Conservation (phyloP, 1,140 invertebrate species). For the Philotrypesis tridentata region DNA sequence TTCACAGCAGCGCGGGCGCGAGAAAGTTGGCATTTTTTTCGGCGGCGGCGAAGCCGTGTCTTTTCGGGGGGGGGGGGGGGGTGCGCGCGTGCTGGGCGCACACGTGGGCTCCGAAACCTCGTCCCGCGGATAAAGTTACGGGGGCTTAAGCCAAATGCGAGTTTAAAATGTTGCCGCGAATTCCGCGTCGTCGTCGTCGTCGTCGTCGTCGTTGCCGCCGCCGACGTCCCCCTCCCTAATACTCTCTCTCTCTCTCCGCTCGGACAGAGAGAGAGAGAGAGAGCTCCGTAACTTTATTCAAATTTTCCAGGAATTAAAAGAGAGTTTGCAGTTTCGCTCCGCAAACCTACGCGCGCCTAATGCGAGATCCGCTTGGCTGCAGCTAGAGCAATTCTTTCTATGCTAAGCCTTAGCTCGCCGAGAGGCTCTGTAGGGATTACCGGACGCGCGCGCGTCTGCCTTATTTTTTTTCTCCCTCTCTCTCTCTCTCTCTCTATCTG, state of each 20-base stretch:
- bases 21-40: background rate
- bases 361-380: constrained; percentile 25
- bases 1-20: background rate
- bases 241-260: constrained; percentile 55
- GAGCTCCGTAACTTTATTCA: constrained; percentile 62
- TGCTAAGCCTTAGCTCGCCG: background rate
- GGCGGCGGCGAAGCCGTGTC: background rate
- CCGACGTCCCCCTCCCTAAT: too few relatives aligned
- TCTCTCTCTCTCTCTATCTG: too few relatives aligned
- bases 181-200: too few relatives aligned
- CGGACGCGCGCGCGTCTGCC: constrained; percentile 9
- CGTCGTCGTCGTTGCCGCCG: too few relatives aligned
- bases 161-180: constrained; percentile 63
- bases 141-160: constrained; percentile 61
- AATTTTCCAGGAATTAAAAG: constrained; percentile 69
- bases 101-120: constrained; percentile 51
- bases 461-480: too few relatives aligned
- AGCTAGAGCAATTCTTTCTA: constrained; percentile 30
- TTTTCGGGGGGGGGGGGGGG: too few relatives aligned
- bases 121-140: constrained; percentile 61
- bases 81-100: background rate
- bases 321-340: constrained; percentile 59
- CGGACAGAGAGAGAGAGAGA: constrained; percentile 38
- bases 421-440: constrained; percentile 40
- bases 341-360: constrained; percentile 26